Conservation (phyloP, 2,797 vertebrate species). For the Sebastes trivittatus region DNA sequence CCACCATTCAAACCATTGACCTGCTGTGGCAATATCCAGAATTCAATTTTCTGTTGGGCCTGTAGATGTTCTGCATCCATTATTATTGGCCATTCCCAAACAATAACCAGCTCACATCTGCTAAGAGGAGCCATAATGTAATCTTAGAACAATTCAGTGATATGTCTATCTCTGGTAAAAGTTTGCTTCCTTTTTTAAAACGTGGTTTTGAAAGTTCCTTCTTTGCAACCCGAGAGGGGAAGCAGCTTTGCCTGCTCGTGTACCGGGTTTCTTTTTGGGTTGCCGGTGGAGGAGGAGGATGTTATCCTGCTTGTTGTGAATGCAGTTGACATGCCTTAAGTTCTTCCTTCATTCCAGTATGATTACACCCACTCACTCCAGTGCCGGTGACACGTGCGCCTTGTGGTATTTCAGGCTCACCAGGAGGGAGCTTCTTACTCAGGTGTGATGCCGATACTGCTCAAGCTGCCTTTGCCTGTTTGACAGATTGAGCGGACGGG, state of each 20-base stretch:
- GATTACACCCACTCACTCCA: constrained; percentile 37
- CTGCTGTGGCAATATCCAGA: background rate
- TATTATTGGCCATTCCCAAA: background rate
- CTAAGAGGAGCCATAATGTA: background rate
- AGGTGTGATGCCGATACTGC: constrained; percentile 26
- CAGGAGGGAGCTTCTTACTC: constrained; percentile 15
- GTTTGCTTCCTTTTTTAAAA: background rate
- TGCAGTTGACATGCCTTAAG: constrained; percentile 48
- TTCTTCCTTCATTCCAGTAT: constrained; percentile 60
- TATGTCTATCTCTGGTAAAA: background rate
- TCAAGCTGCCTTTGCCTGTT: constrained; percentile 19
- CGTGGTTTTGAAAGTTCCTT: background rate
- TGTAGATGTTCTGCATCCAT: background rate
- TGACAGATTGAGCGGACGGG: constrained; percentile 15
- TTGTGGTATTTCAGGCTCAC: constrained; percentile 29
- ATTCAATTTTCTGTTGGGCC: background rate
- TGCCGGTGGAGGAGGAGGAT: constrained; percentile 37
- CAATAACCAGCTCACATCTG: background rate
- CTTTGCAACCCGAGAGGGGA: background rate
- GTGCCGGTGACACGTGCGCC: constrained; percentile 20
- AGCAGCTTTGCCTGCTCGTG: background rate
- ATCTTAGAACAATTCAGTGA: background rate
- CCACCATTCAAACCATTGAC: background rate
- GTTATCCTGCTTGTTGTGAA: constrained; percentile 48
- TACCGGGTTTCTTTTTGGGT: background rate